phyloP scores from a whole-genome alignment of 2,113 vertebrate genomes.

The Ifrita kowaldi region DNA sequence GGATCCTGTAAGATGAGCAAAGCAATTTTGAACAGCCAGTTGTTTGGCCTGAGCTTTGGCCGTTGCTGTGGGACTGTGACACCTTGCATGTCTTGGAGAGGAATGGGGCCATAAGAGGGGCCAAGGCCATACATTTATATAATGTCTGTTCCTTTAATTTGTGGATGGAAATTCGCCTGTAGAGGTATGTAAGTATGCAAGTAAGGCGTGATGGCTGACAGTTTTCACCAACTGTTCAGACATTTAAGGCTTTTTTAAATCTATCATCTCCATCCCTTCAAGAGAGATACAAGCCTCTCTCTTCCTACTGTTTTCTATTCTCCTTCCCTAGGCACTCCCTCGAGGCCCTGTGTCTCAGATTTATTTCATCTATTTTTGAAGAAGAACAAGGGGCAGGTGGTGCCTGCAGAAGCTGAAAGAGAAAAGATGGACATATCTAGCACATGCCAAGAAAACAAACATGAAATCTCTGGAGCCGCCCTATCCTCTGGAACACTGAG shows the following conservation, averaged over 20 bases:
- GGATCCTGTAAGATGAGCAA: background rate
- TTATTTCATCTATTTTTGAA: conserved; percentile 44
- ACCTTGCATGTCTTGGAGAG: background rate
- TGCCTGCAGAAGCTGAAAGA: conserved; percentile 37
- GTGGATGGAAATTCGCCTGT: background rate
- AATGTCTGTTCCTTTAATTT: background rate
- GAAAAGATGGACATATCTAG: conserved; percentile 47
- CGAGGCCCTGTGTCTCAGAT: background rate
- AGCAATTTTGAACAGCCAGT: background rate
- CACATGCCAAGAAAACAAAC: conserved; percentile 46
- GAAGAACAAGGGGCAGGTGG: conserved; percentile 37
- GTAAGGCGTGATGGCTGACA: background rate
- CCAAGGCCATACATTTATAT: background rate
- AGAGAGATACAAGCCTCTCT: background rate
- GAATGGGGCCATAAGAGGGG: background rate
- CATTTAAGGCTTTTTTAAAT: background rate
- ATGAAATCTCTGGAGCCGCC: background rate
- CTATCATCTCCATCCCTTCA: background rate
- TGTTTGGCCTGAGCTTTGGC: background rate
- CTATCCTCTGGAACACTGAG: background rate
- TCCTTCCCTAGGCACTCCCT: conserved; percentile 25
- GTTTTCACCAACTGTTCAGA: background rate
- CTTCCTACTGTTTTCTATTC: conserved; percentile 42
- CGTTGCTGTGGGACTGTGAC: background rate
- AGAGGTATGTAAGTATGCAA: background rate